Evolutionary conservation across 1,140 invertebrate genomes (phyloP), one percentile per base, ranked within the genome.

Genomic region (Plectrocnemia conspersa): DNA sequence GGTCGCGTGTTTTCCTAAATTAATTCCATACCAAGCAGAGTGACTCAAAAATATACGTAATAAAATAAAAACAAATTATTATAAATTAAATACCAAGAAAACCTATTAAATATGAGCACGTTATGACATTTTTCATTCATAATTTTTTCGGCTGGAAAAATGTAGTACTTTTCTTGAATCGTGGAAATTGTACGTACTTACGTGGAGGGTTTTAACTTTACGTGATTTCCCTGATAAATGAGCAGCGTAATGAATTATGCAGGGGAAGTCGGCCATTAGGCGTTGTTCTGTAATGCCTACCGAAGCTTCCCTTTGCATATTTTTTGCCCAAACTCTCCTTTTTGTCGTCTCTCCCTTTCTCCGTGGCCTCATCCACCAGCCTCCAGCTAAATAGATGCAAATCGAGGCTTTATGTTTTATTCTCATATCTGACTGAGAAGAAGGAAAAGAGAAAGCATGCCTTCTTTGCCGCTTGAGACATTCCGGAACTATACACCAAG

Each of bases 211-310:
- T 52, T 50, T 42, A 52, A 52, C 54, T 56, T 54, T 56, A 60
- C 58, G 58, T 60, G 58, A 60, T 60, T 56, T 60, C 54, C 49
- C 50, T 60, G 54, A 60, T 60, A 60, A 60, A 60, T 56, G 58
- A 60, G 49, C 54, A 24, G 33, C 42, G 49, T 54, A 60, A 60
- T 60, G 58, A 60, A 60, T 60, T 56, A 60, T 60, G 58, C 58
- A 60, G 52, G 46, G 58, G 54, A 55, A 55, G 58, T 55, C 49
- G 58, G 42, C 58, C 58, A 59, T 55, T 59, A 59, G 52, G 52
- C 57, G 57, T 50, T 59, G 57, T 59, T 58, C 49, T 32, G 42
- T 48, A 41, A 48, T 53, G 35, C 52, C 45, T 48, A 15, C 56
- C 50, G 22, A 27, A 46, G 29, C 27, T 38, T 29, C 42, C 41